Conservation (phyloP, 2,797 vertebrate species). For the Odontamblyopus rebecca region DNA sequence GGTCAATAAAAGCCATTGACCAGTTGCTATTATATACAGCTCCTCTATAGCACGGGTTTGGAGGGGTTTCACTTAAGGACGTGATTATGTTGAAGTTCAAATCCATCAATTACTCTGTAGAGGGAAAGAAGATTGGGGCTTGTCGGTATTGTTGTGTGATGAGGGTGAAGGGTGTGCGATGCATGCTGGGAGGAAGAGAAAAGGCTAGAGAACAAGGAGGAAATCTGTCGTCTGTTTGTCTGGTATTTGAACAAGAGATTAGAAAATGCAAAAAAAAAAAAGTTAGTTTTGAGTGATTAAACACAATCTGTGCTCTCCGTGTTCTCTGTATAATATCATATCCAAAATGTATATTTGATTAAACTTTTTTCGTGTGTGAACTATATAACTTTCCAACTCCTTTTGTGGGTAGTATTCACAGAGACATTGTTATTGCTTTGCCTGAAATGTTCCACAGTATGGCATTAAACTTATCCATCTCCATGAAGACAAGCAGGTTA, state of each 20-base stretch:
- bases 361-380: no score
- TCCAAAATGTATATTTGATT: no score
- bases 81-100: constrained; percentile 5
- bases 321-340: no score
- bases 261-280: not conserved
- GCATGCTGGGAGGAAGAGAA: not conserved
- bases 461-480: no score
- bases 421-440: no score
- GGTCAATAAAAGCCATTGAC: constrained; percentile 15
- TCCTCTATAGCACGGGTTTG: not conserved
- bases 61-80: constrained; percentile 8
- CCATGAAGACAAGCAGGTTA: no score
- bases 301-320: not conserved
- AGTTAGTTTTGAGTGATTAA: not conserved
- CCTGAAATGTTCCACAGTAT: no score
- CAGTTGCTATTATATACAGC: not conserved
- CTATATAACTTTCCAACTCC: no score
- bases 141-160: not conserved
- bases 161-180: not conserved
- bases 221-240: not conserved
- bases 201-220: not conserved
- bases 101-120: not conserved
- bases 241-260: not conserved
- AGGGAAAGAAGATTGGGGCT: not conserved
- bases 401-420: no score